phyloP scores from a whole-genome alignment of 2,797 vertebrate species.

The Darevskia mixta region DNA sequence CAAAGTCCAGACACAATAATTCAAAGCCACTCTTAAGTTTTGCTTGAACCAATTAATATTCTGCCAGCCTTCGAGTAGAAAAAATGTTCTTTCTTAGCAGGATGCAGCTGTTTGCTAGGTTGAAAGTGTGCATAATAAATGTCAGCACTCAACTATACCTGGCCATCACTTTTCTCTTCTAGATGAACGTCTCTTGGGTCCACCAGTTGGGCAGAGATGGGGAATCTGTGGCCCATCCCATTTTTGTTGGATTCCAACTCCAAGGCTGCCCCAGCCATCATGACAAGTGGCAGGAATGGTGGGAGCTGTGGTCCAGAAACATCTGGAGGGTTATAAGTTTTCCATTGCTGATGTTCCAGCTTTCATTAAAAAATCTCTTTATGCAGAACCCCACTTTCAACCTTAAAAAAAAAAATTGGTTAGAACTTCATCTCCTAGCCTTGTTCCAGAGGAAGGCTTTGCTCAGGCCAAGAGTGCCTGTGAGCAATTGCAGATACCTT shows the following conservation, averaged over 20 bases:
- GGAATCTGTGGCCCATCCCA: neutral
- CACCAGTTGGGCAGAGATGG: neutral
- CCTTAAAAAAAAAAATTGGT: neutral
- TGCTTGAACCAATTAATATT: neutral
- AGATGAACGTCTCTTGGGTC: neutral
- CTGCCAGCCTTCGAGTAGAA: neutral
- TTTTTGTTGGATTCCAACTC: too few relatives aligned
- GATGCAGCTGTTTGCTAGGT: neutral
- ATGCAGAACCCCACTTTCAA: neutral
- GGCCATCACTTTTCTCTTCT: neutral
- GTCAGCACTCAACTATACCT: neutral
- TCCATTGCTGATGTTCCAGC: neutral
- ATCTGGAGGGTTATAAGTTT: too few relatives aligned
- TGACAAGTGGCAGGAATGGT: too few relatives aligned
- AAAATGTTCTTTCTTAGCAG: neutral
- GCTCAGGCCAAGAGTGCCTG: neutral
- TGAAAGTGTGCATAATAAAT: neutral
- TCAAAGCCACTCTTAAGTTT: neutral
- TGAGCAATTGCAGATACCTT: neutral
- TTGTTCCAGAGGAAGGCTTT: neutral
- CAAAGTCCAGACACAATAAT: slow-evolving; percentile 19
- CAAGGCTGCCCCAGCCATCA: too few relatives aligned
- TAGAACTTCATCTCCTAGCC: neutral
- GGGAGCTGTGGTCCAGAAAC: too few relatives aligned
- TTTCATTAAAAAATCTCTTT: neutral